phyloP scores from a whole-genome alignment of 2,113 vertebrate genomes.

The Mustela nigripes region DNA sequence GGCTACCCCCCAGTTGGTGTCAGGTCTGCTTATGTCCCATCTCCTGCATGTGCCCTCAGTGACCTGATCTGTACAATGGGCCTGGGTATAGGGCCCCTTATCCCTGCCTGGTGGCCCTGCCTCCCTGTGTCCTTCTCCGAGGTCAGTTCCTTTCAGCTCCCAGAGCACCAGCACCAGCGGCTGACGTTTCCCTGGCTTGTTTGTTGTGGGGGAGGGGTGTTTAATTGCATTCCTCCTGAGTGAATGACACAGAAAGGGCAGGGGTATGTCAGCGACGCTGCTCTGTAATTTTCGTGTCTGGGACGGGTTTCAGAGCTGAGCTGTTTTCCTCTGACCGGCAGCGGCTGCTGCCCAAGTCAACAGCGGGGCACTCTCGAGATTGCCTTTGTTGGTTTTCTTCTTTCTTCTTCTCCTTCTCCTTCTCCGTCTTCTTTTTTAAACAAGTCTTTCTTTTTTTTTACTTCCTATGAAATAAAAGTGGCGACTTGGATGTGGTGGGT shows the following conservation, averaged over 20 bases:
- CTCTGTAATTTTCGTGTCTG: constrained; percentile 78
- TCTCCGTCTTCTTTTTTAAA: not conserved
- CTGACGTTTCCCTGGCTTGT: constrained; percentile 23
- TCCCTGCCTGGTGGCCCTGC: not conserved
- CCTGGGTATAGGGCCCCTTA: rapidly evolving
- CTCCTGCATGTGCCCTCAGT: not conserved
- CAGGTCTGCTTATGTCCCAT: not conserved
- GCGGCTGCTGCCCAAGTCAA: constrained; percentile 29
- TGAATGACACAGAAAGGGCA: constrained; percentile 58
- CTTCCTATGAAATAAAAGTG: not conserved
- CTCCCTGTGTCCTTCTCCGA: not conserved
- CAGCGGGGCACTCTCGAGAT: not conserved
- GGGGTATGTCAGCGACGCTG: constrained; percentile 40
- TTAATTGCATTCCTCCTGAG: constrained; percentile 59
- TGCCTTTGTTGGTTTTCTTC: constrained; percentile 51
- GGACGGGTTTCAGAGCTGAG: not conserved
- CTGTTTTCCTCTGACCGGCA: constrained; percentile 31
- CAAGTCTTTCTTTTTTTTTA: not conserved
- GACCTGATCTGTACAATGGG: not conserved
- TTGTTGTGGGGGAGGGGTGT: not conserved
- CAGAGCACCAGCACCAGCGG: not conserved
- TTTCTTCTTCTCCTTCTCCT: not conserved
- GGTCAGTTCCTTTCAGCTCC: not conserved
- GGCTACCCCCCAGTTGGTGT: rapidly evolving
- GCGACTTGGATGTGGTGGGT: constrained; percentile 61